phyloP scores from a whole-genome alignment of 2,888 invertebrate genomes.

The Limnephilus auricula region DNA sequence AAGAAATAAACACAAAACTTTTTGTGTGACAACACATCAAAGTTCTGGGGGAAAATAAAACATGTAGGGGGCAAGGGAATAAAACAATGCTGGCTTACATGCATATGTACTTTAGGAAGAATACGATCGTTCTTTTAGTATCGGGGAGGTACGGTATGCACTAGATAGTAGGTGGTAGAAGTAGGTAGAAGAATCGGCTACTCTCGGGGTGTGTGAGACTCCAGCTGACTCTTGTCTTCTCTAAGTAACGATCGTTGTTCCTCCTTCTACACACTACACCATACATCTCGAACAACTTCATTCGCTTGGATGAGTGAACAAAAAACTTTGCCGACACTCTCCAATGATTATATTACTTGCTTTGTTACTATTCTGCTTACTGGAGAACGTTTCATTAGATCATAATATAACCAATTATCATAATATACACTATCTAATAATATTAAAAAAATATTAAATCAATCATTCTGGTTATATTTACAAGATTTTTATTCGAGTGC shows the following conservation, averaged over 20 bases:
- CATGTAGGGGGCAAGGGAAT: slow-evolving; percentile 31
- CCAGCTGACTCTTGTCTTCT: slow-evolving; percentile 53
- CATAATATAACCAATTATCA: too few relatives aligned
- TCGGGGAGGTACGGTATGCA: not conserved
- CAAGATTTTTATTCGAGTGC: too few relatives aligned
- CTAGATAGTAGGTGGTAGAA: not conserved
- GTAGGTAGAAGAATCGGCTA: not conserved
- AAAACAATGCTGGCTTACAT: slow-evolving; percentile 51
- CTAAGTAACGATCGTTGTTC: slow-evolving; percentile 60
- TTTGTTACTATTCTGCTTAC: not conserved
- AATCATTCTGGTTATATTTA: too few relatives aligned
- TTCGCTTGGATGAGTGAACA: slow-evolving; percentile 16
- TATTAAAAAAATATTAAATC: too few relatives aligned
- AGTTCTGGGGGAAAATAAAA: slow-evolving; percentile 44
- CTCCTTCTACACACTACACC: slow-evolving; percentile 24
- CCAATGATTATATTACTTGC: not conserved
- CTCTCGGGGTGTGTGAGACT: slow-evolving; percentile 39
- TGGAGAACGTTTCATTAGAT: not conserved
- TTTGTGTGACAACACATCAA: slow-evolving; percentile 48
- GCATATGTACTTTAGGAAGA: slow-evolving; percentile 52
- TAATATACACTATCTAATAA: too few relatives aligned
- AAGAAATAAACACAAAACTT: slow-evolving; percentile 35
- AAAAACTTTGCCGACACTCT: slow-evolving; percentile 2
- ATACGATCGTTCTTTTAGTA: slow-evolving; percentile 44
- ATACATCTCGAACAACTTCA: slow-evolving; percentile 44